These are phyloP conservation scores for Carterocephalus palaemon DNA, from an alignment of 2,888 invertebrate species.

Conservation along the genomic window DNA sequence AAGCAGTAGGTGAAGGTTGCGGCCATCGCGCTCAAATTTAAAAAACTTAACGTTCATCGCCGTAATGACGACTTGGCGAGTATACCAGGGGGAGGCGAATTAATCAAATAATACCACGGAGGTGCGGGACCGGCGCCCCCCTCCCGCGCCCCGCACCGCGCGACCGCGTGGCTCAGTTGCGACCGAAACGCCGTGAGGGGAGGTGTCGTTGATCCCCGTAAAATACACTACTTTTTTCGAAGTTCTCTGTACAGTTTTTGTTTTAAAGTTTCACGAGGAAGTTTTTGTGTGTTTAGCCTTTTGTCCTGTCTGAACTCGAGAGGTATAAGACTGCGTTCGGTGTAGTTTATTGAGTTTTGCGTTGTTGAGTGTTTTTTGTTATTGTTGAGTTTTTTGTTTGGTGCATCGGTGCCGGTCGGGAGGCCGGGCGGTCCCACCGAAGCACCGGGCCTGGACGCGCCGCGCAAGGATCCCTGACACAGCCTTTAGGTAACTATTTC, in stretches of 20 bases:
- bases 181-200: conserved; percentile 69
- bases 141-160: conserved; percentile 39
- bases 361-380: conserved; percentile 75
- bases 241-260: conserved; percentile 72
- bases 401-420: conserved; percentile 74
- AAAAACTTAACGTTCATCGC: conserved; percentile 75
- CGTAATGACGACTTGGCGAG: conserved; percentile 73
- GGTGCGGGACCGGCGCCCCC: conserved; percentile 50
- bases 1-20: conserved; percentile 76
- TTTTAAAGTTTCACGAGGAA: conserved; percentile 71
- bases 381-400: conserved; percentile 78
- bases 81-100: conserved; percentile 79
- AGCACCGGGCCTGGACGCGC: conserved; percentile 69
- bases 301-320: conserved; percentile 58
- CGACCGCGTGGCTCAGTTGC: conserved; percentile 76
- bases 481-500: conserved; percentile 75
- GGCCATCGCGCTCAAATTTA: conserved; percentile 73
- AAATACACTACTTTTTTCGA: conserved; percentile 74
- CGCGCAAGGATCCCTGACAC: conserved; percentile 63
- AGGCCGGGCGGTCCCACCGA: conserved; percentile 68
- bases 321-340: conserved; percentile 61
- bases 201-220: conserved; percentile 68
- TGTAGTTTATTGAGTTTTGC: conserved; percentile 68
- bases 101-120: conserved; percentile 78
- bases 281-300: conserved; percentile 67